Base-by-base conservation (phyloP, 2,113 vertebrate species). In the Progne subis region DNA sequence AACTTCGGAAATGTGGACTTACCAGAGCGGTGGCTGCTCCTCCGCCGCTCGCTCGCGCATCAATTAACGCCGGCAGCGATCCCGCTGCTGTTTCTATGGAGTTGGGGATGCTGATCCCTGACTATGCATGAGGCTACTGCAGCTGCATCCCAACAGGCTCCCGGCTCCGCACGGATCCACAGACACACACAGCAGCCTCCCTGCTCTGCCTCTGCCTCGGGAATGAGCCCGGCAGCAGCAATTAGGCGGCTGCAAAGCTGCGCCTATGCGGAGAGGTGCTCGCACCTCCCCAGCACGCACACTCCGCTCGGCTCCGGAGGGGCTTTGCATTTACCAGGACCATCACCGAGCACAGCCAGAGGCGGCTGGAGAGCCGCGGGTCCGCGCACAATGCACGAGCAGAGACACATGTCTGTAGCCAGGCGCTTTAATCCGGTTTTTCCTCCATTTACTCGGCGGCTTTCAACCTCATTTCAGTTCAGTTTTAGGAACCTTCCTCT, bases 31-130 rank as follows among this genome's bases (percentile, higher is more conserved):
- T 20, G 18, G n/a, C 88, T 57, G 92, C 46, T 88, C 67, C 67
- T 69, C 31, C 84, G 90, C 77, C 78, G 91, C 75, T 76, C 26
- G 90, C 92, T 93, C 74, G 9, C 37, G 47, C 77, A 53, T 70
- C 96, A 91, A 49, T 80, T 69, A 84, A 34, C 67, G 29, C 32
- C 88, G 74, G 92, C 86, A 78, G 94, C 92, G 5, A 49, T 28
- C 86, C 72, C 86, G 83, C 94, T 63, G 93, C 95, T 85, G 97
- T 97, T 97, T 97, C 97, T 97, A 97, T 98, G 97, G 97, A 97
- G 97, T 95, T 97, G 43, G 46, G 76, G 88, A 94, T 95, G 88
- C 96, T 74, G 94, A 70, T 14, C 94, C 95, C 94, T 97, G 96
- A 55, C 96, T 97, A 86, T 94, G 96, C 91, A 90, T 90, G 93